Conservation (phyloP, 2,113 vertebrate genomes). For the Grallaria varia region DNA sequence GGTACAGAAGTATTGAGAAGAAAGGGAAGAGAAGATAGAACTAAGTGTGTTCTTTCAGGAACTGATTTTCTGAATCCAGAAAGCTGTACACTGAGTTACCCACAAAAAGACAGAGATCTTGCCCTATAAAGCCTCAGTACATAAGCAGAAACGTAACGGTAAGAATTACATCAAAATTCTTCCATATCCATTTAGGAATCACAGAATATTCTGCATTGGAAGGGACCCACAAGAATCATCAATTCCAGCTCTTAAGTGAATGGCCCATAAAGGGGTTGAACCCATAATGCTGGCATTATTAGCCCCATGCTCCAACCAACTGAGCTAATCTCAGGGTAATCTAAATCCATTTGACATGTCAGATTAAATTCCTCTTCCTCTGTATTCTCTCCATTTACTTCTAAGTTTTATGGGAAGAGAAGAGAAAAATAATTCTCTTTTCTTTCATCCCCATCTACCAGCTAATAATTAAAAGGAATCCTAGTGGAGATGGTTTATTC, state of each 20-base stretch:
- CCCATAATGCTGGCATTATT: not conserved
- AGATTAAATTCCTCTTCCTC: not conserved
- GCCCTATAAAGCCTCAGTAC: not conserved
- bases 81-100: not conserved
- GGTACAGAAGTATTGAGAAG: not conserved
- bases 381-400: not conserved
- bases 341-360: not conserved
- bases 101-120: not conserved
- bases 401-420: not conserved
- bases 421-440: not conserved
- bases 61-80: not conserved
- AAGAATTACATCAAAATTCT: not conserved
- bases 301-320: not conserved
- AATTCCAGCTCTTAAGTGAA: not conserved
- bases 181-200: not conserved
- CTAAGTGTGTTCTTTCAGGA: not conserved
- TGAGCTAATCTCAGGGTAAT: not conserved
- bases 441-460: not conserved
- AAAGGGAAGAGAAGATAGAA: not conserved
- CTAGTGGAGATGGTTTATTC: not conserved
- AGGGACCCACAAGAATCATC: not conserved
- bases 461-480: not conserved
- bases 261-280: not conserved
- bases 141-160: not conserved
- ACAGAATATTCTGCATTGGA: not conserved